A percentile compares a stretch with the other conserved stretches of the same genome.
Conservation (phyloP, 1,140 invertebrate genomes). For the Stegodyphus dumicola region DNA sequence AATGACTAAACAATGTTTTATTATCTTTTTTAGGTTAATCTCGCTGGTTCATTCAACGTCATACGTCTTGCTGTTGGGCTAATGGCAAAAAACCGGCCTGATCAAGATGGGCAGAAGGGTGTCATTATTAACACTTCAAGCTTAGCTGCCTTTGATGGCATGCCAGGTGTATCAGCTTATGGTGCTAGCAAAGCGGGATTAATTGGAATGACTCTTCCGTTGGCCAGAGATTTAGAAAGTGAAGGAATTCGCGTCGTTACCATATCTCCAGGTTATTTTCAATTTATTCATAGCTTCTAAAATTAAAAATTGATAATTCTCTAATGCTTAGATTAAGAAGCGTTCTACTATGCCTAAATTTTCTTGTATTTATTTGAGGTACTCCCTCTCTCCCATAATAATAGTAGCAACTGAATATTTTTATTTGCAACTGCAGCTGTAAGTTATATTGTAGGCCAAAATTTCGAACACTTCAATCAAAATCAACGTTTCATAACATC, state of each 20-base stretch:
- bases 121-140: conserved; percentile 96
- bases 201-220: conserved; percentile 71
- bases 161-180: conserved; percentile 87
- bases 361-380: no score
- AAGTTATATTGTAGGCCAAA: no score
- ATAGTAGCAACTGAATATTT: no score
- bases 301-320: no score
- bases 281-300: not conserved
- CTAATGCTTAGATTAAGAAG: no score
- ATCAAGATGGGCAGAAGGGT: conserved; percentile 85
- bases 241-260: conserved; percentile 72
- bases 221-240: conserved; percentile 70
- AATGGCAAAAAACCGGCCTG: conserved; percentile 86
- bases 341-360: no score
- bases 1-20: no score
- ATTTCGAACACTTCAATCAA: no score
- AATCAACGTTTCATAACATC: no score
- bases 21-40: conserved; percentile 72
- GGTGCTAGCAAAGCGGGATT: conserved; percentile 73
- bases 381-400: no score
- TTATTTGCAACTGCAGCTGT: no score
- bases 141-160: conserved; percentile 95
- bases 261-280: conserved; percentile 71
- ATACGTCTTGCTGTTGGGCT: conserved; percentile 82
- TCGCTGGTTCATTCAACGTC: conserved; percentile 94